Evolutionary conservation across 2,888 invertebrate species (phyloP).

Genomic region (Zhuqinia jingwanae): DNA sequence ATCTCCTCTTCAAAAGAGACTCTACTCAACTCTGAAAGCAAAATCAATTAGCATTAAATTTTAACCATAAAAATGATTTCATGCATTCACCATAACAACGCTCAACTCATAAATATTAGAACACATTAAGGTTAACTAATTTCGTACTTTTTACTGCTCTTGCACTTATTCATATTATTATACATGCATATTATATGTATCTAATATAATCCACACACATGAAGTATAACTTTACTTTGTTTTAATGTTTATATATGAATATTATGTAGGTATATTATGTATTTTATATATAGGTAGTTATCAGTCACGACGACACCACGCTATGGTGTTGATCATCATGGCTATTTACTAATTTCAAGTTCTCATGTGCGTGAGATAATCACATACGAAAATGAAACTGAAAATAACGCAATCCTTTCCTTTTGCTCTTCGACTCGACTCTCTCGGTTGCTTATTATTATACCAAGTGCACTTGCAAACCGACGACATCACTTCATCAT

Average conservation of each 20-base stretch:
- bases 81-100: neutral
- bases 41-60: conserved; percentile 18
- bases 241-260: neutral
- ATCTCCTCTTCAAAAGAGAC: neutral
- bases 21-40: neutral
- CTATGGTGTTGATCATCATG: neutral
- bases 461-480: conserved; percentile 18
- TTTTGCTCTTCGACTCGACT: conserved; percentile 30
- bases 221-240: neutral
- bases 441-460: conserved; percentile 26
- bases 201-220: neutral
- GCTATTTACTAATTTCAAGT: conserved; percentile 54
- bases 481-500: conserved; percentile 1
- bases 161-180: neutral
- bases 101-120: neutral
- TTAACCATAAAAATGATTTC: conserved; percentile 5
- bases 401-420: conserved; percentile 56
- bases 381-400: conserved; percentile 55
- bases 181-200: too few relatives aligned
- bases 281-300: neutral
- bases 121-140: neutral
- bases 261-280: neutral
- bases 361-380: conserved; percentile 68
- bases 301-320: neutral
- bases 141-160: neutral